Conservation (phyloP, 2,797 vertebrate genomes). For the Sebastes matsubarae region DNA sequence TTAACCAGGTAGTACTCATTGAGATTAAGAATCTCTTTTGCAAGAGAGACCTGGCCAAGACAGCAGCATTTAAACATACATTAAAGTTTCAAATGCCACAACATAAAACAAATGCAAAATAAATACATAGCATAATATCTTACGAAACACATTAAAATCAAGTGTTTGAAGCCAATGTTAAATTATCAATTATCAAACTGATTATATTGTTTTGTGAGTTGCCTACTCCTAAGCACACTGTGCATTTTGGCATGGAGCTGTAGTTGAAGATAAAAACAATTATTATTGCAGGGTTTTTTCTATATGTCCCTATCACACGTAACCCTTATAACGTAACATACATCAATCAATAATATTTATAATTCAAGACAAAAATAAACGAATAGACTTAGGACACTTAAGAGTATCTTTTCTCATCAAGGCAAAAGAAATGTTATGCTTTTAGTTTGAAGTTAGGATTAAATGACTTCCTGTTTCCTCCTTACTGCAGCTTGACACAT, state of each 20-base stretch:
- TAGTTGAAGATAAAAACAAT: neutral
- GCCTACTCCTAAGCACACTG: neutral
- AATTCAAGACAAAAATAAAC: neutral
- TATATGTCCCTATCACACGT: no score
- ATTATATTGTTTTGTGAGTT: neutral
- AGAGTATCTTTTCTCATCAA: neutral
- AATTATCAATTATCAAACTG: no score
- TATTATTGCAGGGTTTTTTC: neutral
- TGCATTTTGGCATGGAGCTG: neutral
- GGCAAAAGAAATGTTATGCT: neutral
- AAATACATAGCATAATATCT: no score
- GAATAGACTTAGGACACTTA: no score
- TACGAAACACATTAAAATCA: no score
- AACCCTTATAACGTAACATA: neutral
- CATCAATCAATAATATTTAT: neutral
- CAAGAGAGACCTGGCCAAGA: no score
- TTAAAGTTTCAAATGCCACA: no score
- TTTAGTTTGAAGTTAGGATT: conserved; percentile 50
- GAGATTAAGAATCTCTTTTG: no score
- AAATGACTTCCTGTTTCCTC: conserved; percentile 5
- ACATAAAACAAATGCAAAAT: no score
- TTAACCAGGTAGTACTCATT: no score
- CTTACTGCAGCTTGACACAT: conserved; percentile 50
- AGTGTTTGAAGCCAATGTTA: no score
- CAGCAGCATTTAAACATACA: no score